These are phyloP conservation scores for Drosophila histrio DNA, from an alignment of 2,888 invertebrate genomes.

Conservation along the genomic window DNA sequence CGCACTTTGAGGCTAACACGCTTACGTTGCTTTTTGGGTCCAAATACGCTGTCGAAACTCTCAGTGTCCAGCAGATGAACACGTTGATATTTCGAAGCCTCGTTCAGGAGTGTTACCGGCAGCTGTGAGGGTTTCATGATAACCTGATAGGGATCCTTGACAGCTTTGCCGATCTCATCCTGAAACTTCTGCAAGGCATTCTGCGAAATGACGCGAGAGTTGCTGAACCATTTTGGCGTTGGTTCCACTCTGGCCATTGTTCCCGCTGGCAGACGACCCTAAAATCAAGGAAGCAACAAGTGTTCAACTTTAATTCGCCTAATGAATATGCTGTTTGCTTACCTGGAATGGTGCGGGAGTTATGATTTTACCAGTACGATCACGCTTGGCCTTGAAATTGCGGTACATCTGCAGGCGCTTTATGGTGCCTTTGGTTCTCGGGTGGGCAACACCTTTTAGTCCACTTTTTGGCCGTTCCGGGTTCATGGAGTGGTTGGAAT, in stretches of 20 bases:
- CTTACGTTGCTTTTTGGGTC: conserved; percentile 97
- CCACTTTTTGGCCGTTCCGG: conserved; percentile 92
- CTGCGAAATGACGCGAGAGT: conserved; percentile 98
- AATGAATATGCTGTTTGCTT: background rate
- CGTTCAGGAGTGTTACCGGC: conserved; percentile 96
- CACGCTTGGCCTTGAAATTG: conserved; percentile 97
- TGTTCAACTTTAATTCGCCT: background rate
- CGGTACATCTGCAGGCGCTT: conserved; percentile 99
- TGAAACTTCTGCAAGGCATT: conserved; percentile 94
- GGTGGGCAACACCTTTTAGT: conserved; percentile 93
- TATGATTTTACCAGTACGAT: conserved; percentile 94
- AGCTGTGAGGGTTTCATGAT: conserved; percentile 98
- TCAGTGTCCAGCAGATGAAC: conserved; percentile 98
- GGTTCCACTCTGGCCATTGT: conserved; percentile 97
- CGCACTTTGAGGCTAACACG: conserved; percentile 91
- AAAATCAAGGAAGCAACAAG: conserved; percentile 7
- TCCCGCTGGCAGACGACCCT: conserved; percentile 93
- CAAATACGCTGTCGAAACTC: conserved; percentile 96
- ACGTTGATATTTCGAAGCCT: conserved; percentile 94
- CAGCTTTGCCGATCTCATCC: conserved; percentile 96
- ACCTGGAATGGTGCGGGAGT: conserved; percentile 97
- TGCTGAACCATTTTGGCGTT: conserved; percentile 99
- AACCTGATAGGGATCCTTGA: conserved; percentile 98
- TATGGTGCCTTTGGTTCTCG: conserved; percentile 96
- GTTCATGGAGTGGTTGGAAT: conserved; percentile 96